Percentiles rank a stretch among this genome's conserved stretches.
Evolutionary conservation across 2,888 invertebrate genomes (phyloP).

Genomic region (Euproctis similis): DNA sequence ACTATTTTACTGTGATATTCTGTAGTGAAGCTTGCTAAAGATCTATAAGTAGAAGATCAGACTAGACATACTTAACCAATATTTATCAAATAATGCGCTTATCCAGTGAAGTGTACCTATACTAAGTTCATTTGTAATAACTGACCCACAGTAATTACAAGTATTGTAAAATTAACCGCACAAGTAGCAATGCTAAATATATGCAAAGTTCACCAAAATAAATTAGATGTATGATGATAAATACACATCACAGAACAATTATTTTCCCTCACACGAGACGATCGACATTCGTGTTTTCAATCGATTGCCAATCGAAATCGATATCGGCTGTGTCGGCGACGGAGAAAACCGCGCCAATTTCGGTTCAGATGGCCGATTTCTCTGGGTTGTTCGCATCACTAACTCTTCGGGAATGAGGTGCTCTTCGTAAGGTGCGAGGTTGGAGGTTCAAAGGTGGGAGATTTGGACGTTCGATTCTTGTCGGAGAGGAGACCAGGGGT

Average conservation of each 20-base stretch:
- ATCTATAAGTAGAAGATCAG: too few species aligned
- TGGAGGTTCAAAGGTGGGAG: conserved; percentile 84
- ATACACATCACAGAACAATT: conserved; percentile 11
- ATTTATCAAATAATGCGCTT: too few species aligned
- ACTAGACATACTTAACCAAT: too few species aligned
- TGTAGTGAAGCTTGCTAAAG: too few species aligned
- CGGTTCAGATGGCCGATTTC: conserved; percentile 72
- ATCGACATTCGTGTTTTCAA: conserved; percentile 53
- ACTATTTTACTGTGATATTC: too few species aligned
- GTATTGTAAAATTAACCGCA: too few species aligned
- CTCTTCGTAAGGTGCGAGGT: conserved; percentile 66
- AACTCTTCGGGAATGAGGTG: conserved; percentile 66
- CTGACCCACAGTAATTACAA: too few species aligned
- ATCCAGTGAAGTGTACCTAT: too few species aligned
- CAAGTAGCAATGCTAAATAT: too few species aligned
- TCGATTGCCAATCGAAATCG: conserved; percentile 61
- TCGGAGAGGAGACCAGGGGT: conserved; percentile 86
- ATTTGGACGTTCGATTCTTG: conserved; percentile 88
- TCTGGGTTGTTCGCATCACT: conserved; percentile 66
- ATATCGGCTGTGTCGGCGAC: conserved; percentile 67
- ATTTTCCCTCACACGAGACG: conserved; percentile 54
- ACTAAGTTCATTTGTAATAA: too few species aligned
- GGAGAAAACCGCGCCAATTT: conserved; percentile 70
- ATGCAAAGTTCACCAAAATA: too few species aligned
- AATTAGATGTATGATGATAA: conserved; percentile 5